These are phyloP conservation scores for Eupithecia pulchellata DNA, from an alignment of 2,888 invertebrate genomes.

Conservation along the genomic window DNA sequence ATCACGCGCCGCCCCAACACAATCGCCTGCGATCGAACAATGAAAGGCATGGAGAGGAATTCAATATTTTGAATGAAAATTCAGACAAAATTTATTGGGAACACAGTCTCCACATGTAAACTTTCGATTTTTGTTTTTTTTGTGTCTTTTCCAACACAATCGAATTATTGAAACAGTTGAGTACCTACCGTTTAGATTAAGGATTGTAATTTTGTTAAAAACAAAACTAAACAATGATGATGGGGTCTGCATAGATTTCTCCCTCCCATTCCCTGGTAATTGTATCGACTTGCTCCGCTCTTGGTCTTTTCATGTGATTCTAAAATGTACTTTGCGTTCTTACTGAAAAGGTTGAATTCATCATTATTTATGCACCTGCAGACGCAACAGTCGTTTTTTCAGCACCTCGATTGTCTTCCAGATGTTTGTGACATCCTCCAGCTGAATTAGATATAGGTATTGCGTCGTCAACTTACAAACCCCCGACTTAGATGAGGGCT, in stretches of 20 bases:
- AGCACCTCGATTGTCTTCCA: not conserved
- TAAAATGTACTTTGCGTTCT: not conserved
- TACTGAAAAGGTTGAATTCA: not conserved
- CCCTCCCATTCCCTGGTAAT: not conserved
- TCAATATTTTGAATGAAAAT: not conserved
- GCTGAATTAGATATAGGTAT: not conserved
- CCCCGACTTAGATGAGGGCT: not conserved
- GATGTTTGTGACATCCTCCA: not conserved
- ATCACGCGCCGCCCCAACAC: constrained; percentile 44
- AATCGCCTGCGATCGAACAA: constrained; percentile 31
- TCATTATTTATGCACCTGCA: not conserved
- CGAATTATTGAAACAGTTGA: too few species aligned
- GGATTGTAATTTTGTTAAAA: too few species aligned
- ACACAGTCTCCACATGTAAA: too few species aligned
- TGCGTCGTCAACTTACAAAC: not conserved
- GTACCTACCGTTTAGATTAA: too few species aligned
- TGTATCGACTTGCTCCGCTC: not conserved
- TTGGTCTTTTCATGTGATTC: not conserved
- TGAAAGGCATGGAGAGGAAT: constrained; percentile 33
- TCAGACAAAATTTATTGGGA: too few species aligned
- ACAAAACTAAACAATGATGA: too few species aligned
- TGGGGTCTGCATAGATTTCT: not conserved
- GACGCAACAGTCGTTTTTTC: too few species aligned
- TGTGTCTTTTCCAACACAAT: too few species aligned
- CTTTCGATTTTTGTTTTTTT: too few species aligned